phyloP scores from a whole-genome alignment of 2,113 vertebrate genomes.

The Alces alces region DNA sequence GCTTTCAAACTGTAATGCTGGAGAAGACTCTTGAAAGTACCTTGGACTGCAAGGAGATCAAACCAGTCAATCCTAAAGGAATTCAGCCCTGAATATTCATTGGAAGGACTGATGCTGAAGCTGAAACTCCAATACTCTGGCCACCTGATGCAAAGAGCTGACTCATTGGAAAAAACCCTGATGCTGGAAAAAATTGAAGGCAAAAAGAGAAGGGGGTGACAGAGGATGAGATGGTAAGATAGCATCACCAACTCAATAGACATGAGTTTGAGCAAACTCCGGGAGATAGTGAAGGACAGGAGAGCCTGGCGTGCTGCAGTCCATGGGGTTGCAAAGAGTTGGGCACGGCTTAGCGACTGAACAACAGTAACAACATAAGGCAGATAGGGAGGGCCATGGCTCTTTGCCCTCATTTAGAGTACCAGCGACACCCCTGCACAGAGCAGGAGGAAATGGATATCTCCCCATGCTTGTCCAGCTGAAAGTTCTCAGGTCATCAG shows the following conservation, averaged over 20 bases:
- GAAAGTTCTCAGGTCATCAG: not conserved
- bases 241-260: not conserved
- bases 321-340: not conserved
- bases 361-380: not conserved
- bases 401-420: not conserved
- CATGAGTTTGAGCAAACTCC: not conserved
- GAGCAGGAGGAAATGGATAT: not conserved
- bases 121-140: not conserved
- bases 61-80: not conserved
- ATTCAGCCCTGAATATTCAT: not conserved
- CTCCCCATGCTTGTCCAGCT: not conserved
- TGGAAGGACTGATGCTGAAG: not conserved
- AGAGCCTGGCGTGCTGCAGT: not conserved
- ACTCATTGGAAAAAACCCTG: not conserved
- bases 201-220: not conserved
- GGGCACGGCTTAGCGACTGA: accelerated
- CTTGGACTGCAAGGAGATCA: not conserved
- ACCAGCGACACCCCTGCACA: no score
- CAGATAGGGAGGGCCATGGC: not conserved
- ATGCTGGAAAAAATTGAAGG: not conserved
- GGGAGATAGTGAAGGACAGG: not conserved
- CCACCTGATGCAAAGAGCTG: not conserved
- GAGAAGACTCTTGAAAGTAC: not conserved
- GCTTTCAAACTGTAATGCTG: not conserved
- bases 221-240: not conserved